phyloP scores from a whole-genome alignment of 2,888 invertebrate species.

The Drosophila parthenogenetica region DNA sequence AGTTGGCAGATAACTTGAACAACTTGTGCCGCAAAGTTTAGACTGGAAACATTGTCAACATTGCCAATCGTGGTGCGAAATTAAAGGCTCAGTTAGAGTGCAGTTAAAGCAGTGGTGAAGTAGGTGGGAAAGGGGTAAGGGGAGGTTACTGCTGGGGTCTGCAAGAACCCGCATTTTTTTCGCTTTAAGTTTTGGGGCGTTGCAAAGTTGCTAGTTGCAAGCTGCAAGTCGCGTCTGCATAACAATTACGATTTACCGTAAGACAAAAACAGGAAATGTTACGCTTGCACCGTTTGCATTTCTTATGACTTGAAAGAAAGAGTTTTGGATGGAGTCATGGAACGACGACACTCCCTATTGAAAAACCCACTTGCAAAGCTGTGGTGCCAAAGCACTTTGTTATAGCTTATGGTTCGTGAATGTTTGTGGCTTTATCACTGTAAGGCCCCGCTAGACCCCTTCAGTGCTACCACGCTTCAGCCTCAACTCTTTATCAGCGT shows the following conservation, averaged over 20 bases:
- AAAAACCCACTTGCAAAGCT: background rate
- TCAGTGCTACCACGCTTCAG: constrained; percentile 10
- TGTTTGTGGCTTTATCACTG: constrained; percentile 4
- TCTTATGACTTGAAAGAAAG: constrained; percentile 41
- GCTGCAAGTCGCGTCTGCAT: constrained; percentile 65
- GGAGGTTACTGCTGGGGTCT: background rate
- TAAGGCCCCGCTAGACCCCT: background rate
- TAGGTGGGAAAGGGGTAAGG: background rate
- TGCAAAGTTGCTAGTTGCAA: constrained; percentile 43
- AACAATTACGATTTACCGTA: constrained; percentile 75
- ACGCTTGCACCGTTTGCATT: constrained; percentile 61
- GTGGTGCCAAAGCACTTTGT: background rate
- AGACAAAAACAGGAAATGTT: constrained; percentile 70
- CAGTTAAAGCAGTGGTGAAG: constrained; percentile 1
- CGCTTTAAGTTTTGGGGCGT: constrained; percentile 50
- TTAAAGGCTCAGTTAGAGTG: constrained; percentile 41
- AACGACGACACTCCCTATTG: constrained; percentile 51
- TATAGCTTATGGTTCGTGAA: background rate
- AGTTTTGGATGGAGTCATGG: constrained; percentile 18
- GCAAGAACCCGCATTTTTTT: constrained; percentile 46
- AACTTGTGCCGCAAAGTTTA: constrained; percentile 43
- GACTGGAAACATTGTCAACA: constrained; percentile 65
- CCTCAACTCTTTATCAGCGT: constrained; percentile 47
- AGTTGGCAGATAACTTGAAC: constrained; percentile 38
- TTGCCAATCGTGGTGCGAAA: constrained; percentile 47